These are phyloP conservation scores for Herminia tarsipennalis DNA, from an alignment of 2,888 invertebrate genomes.

Conservation along the genomic window DNA sequence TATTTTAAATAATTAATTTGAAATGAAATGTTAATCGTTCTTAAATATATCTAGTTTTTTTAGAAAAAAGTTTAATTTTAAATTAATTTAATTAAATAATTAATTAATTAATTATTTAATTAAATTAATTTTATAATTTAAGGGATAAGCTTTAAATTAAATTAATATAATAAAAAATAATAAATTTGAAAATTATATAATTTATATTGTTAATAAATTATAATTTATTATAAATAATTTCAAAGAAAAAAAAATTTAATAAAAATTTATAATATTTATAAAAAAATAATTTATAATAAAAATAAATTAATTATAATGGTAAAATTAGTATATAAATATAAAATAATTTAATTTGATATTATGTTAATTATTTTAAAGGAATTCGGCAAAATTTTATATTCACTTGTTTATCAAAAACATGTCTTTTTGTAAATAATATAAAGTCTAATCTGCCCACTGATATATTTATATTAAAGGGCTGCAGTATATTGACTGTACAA, in stretches of 20 bases:
- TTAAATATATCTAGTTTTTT: constrained; percentile 89
- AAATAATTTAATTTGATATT: constrained; percentile 52
- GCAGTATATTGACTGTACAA: constrained; percentile 92
- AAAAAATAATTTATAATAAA: constrained; percentile 73
- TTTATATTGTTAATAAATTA: constrained; percentile 85
- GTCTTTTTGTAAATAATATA: constrained; percentile 87
- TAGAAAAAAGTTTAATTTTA: constrained; percentile 84
- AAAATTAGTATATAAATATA: constrained; percentile 83
- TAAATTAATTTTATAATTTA: constrained; percentile 76
- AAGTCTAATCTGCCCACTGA: constrained; percentile 91
- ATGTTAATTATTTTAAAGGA: constrained; percentile 80
- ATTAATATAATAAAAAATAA: constrained; percentile 76
- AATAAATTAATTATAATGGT: constrained; percentile 82
- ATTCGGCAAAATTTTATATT: constrained; percentile 87
- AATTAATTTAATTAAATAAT: too few species aligned
- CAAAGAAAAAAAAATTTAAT: constrained; percentile 58
- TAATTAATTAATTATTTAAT: constrained; percentile 55
- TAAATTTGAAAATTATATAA: constrained; percentile 76
- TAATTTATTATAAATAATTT: constrained; percentile 80
- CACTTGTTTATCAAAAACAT: constrained; percentile 93
- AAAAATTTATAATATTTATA: constrained; percentile 74
- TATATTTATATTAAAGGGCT: constrained; percentile 88
- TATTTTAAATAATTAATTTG: constrained; percentile 87
- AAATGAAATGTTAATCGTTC: constrained; percentile 88
- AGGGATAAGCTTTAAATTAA: constrained; percentile 87